Base-by-base conservation (phyloP, 2,797 vertebrate species). In the Lutjanus campechanus region DNA sequence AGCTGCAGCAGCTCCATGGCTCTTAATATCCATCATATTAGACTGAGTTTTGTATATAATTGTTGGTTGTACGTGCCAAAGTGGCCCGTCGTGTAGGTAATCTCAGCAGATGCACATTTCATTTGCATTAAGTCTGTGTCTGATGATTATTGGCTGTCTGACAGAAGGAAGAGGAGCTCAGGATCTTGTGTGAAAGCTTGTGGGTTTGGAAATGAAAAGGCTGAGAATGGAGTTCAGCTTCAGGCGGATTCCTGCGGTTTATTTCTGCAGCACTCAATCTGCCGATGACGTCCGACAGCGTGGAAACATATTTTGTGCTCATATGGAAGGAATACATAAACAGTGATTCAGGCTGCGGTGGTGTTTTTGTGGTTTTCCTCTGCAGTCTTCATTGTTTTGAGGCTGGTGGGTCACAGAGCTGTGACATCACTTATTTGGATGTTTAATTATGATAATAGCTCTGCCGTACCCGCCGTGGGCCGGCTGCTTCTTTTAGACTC, bases 391-490 rank as follows among this genome's bases (percentile, higher is more conserved):
- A 3, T 62, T 44, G 61, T 64, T 62, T 16, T 46, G 50, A 64
- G 51, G 74, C 75, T 12, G 72, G 54, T 67, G 13, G 71, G 55
- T 68, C 68, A 29, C 22, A 25, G 47, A 20, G 54, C 54, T 17
- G 61, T 36, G n/a, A 7, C 46, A 22, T 40, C 0, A 40, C 65
- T 72, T 75, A 36, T 59, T 66, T 55, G 50, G 73, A 63, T 64
- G 76, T 83, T 85, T 89, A 82, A 87, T 85, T 77, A 81, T 73
- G 61, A 82, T 80, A 84, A 83, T 55, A 77, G 75, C 75, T 49
- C 0, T 3, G 25, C 78, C 64, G 63, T 5, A 17, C n/a, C 43
- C 40, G 9, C 65, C 55, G 3, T 7, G 43, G 22, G 55, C 36
- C 29, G 1, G 1, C 0, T 47, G 54, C 65, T 54, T 66, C 47